These are phyloP conservation scores for Empidonax alnorum DNA, from an alignment of 2,113 vertebrate genomes.

Conservation along the genomic window DNA sequence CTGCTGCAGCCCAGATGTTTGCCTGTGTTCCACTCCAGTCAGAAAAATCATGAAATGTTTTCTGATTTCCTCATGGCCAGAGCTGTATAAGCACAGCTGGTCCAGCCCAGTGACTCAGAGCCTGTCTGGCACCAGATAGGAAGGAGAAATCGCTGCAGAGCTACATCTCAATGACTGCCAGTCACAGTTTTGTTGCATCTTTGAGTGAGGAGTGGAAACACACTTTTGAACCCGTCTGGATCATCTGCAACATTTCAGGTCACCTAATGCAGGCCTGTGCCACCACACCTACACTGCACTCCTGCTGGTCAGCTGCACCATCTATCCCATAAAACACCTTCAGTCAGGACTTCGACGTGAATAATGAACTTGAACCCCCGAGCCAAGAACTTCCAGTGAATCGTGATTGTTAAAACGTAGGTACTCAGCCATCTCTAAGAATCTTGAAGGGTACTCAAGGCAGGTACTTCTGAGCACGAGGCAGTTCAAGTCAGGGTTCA, in stretches of 20 bases:
- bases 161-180: not conserved
- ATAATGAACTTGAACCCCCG: not conserved
- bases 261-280: not conserved
- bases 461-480: not conserved
- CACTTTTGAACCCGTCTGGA: not conserved
- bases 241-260: not conserved
- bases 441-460: not conserved
- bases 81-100: not conserved
- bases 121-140: not conserved
- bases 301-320: not conserved
- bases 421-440: not conserved
- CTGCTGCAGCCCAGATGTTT: conserved; percentile 23
- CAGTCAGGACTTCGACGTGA: not conserved
- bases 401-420: not conserved
- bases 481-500: not conserved
- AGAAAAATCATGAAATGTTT: not conserved
- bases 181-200: not conserved
- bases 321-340: not conserved
- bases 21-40: not conserved
- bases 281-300: not conserved
- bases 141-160: not conserved
- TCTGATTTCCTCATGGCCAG: not conserved
- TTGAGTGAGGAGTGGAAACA: not conserved
- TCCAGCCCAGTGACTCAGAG: not conserved
- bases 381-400: not conserved